Conservation (phyloP, 2,888 invertebrate genomes). For the Macrophya alboannulata region DNA sequence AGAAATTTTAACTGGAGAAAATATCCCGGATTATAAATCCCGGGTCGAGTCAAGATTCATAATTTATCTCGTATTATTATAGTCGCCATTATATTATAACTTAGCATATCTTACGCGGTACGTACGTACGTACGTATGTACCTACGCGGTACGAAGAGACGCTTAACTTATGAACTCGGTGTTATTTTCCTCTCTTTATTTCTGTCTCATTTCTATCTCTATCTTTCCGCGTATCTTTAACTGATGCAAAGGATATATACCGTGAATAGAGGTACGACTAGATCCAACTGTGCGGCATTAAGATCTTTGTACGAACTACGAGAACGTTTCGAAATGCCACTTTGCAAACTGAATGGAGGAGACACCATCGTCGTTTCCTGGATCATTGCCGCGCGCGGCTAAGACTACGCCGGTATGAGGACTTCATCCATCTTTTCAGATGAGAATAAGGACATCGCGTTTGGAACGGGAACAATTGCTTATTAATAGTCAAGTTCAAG, state of each 20-base stretch:
- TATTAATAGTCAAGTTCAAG: slow-evolving; percentile 42
- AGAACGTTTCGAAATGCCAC: slow-evolving; percentile 41
- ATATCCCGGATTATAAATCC: slow-evolving; percentile 33
- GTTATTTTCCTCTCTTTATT: slow-evolving; percentile 37
- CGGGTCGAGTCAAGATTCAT: slow-evolving; percentile 34
- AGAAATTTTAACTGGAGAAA: too few species aligned
- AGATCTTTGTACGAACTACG: slow-evolving; percentile 37
- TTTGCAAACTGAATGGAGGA: slow-evolving; percentile 51
- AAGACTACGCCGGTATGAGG: background rate
- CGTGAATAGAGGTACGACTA: slow-evolving; percentile 32
- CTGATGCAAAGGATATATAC: slow-evolving; percentile 35
- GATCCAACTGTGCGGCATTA: slow-evolving; percentile 49
- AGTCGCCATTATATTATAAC: slow-evolving; percentile 35
- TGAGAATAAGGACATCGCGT: slow-evolving; percentile 11
- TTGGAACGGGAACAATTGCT: slow-evolving; percentile 30
- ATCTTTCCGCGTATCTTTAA: slow-evolving; percentile 52
- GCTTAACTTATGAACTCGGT: slow-evolving; percentile 52
- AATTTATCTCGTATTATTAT: slow-evolving; percentile 47
- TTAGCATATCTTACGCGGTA: background rate
- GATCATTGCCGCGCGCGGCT: background rate
- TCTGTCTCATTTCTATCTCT: slow-evolving; percentile 24
- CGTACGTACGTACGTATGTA: background rate
- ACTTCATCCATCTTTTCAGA: slow-evolving; percentile 19
- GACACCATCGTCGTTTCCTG: slow-evolving; percentile 45
- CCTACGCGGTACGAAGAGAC: slow-evolving; percentile 12